Evolutionary conservation across 2,888 invertebrate genomes (phyloP).

Genomic region (Caenorhabditis sp.): DNA sequence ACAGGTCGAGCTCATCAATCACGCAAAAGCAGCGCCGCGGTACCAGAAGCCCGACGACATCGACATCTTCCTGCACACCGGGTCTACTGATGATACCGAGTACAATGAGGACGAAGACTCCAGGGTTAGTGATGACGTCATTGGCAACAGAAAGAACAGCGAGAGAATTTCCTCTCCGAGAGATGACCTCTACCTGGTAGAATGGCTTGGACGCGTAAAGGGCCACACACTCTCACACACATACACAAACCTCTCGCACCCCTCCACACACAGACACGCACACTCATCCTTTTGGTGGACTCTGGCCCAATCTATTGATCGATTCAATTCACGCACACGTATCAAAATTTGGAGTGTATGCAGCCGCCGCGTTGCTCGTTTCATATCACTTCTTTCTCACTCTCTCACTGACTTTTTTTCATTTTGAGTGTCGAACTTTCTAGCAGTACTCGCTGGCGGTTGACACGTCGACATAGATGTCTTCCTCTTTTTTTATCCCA

Average conservation of each 20-base stretch:
- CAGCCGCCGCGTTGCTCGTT: too few relatives aligned
- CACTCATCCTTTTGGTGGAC: too few relatives aligned
- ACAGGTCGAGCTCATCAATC: conserved; percentile 54
- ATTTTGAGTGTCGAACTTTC: too few relatives aligned
- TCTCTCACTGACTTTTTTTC: too few relatives aligned
- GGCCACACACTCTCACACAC: neutral
- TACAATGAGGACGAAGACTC: conserved; percentile 44
- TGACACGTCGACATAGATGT: neutral
- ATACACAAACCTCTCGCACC: conserved; percentile 9
- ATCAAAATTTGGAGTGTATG: too few relatives aligned
- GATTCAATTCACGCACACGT: too few relatives aligned
- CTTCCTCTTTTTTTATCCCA: neutral
- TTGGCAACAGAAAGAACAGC: neutral
- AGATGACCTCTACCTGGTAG: conserved; percentile 29
- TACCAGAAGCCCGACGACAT: conserved; percentile 30
- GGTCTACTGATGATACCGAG: conserved; percentile 45
- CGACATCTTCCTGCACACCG: conserved; percentile 45
- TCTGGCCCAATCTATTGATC: too few relatives aligned
- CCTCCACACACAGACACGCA: too few relatives aligned
- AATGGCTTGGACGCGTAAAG: neutral
- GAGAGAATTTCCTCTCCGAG: neutral
- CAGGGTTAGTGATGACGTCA: conserved; percentile 15
- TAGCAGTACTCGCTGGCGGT: neutral
- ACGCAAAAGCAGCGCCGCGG: conserved; percentile 11
- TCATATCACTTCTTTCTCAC: too few relatives aligned